Evolutionary conservation across 2,113 vertebrate genomes (phyloP), one percentile per base, ranked within the genome.

Genomic region (Odocoileus virginianus): DNA sequence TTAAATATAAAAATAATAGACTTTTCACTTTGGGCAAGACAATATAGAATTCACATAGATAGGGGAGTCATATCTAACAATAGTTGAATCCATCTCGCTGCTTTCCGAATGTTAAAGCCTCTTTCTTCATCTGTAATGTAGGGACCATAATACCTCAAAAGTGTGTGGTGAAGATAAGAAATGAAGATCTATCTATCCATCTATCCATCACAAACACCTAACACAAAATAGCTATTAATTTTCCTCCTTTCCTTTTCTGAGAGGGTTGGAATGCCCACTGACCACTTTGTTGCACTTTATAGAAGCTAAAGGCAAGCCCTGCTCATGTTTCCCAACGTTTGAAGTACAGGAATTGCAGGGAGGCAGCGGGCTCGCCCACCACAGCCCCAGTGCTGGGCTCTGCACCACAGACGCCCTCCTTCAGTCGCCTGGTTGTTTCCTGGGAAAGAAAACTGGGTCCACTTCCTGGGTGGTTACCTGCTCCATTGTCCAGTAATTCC

Each of bases 401-500:
- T 5, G 83, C 36, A 79, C 1, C 1, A 64, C 11, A 58, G 4
- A 74, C 28, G 21, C 11, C n/a, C 7, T 87, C 30, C 17, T 76
- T 50, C 10, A 13, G 12, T 96, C 50, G 27, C 28, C 47, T 21
- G 14, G 3, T 64, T 95, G 58, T 6, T 91, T 97, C 40, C 89
- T 92, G 55, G 25, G 76, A 96, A 84, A 89, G 19, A 71, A 96
- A 97, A 40, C 45, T 15, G 4, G 3, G 3, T 74, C 8, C 23
- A 47, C 0, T 76, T 82, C 58, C 47, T 84, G 60, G 12, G n/a
- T 92, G 28, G 6, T 97, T 98, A 99, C 99, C 99, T 98, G 98
- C 98, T 95, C 99, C 99, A 15, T 99, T 98, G 96, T 99, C 99
- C 79, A 98, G 10, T 61, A 99, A 98, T 67, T 98, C 94, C 89